A percentile compares a stretch with the other conserved stretches of the same genome.
Conservation (phyloP, 2,113 vertebrate genomes). For the Poeciliopsis occidentalis region DNA sequence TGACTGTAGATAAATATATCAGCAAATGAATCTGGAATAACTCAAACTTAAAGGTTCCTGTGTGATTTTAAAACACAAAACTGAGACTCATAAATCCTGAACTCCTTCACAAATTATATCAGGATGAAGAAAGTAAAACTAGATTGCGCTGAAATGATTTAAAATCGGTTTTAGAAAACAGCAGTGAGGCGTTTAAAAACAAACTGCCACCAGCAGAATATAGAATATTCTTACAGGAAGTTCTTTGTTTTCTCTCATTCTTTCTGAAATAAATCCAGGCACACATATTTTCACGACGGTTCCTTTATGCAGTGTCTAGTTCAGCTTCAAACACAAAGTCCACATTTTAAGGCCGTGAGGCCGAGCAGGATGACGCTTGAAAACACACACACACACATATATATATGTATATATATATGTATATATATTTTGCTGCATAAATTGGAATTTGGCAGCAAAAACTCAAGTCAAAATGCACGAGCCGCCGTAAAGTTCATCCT, state of each 20-base stretch:
- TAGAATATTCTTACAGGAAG: not conserved
- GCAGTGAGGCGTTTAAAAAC: not conserved
- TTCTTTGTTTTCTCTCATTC: not conserved
- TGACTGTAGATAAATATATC: no score
- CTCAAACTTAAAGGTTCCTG: no score
- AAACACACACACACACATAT: not conserved
- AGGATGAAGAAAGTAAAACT: no score
- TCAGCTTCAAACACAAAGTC: conserved; percentile 34
- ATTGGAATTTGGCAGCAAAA: conserved; percentile 12
- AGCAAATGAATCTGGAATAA: no score
- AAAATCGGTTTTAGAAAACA: not conserved
- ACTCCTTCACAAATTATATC: not conserved
- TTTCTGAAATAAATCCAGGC: conserved; percentile 18
- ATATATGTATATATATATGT: no score
- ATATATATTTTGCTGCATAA: no score
- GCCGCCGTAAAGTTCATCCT: conserved; percentile 6
- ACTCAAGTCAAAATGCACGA: conserved; percentile 33
- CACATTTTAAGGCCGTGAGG: conserved; percentile 7
- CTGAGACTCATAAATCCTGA: no score
- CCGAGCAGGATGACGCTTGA: not conserved
- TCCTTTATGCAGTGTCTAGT: conserved; percentile 15
- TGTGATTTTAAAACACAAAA: no score
- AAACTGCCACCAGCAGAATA: not conserved
- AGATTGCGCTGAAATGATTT: not conserved
- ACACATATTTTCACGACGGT: conserved; percentile 24